Percentiles rank a stretch among this genome's conserved stretches.
Evolutionary conservation across 2,888 invertebrate genomes (phyloP).

Genomic region (Rosalia funebris): DNA sequence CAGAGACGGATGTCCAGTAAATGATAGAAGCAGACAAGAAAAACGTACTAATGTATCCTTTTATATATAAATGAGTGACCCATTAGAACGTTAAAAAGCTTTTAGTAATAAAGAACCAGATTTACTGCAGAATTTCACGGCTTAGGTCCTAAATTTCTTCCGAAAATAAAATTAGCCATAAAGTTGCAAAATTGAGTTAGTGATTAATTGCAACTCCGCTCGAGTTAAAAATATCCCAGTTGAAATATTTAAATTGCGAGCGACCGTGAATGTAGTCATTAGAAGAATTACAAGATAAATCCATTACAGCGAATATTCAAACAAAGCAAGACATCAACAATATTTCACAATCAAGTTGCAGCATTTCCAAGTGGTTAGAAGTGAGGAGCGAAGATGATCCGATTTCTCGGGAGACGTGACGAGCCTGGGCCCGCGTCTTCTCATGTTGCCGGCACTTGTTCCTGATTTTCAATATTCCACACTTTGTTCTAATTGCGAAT

Average conservation of each 20-base stretch:
- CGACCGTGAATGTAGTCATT: constrained; percentile 9
- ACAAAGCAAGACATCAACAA: constrained; percentile 11
- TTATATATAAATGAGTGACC: no score
- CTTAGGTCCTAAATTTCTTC: neutral
- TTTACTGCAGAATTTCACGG: constrained; percentile 4
- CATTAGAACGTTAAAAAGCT: constrained; percentile 13
- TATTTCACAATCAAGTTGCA: constrained; percentile 10
- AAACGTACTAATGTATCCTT: no score
- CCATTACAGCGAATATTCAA: neutral
- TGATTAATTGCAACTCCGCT: constrained; percentile 5
- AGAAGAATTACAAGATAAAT: constrained; percentile 2
- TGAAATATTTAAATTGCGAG: constrained; percentile 11
- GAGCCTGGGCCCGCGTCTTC: constrained; percentile 12
- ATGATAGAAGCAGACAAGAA: no score
- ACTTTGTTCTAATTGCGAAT: constrained; percentile 43
- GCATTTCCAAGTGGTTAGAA: constrained; percentile 5
- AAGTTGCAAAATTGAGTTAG: constrained; percentile 12
- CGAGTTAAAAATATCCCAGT: constrained; percentile 7
- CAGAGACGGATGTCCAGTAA: no score
- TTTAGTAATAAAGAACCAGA: constrained; percentile 8
- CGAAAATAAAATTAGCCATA: constrained; percentile 12
- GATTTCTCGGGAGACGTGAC: constrained; percentile 17
- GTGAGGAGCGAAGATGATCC: constrained; percentile 12
- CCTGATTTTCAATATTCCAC: constrained; percentile 41
- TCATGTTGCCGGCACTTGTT: constrained; percentile 13